phyloP scores from a whole-genome alignment of 2,888 invertebrate species.

The Tenthredo livida region DNA sequence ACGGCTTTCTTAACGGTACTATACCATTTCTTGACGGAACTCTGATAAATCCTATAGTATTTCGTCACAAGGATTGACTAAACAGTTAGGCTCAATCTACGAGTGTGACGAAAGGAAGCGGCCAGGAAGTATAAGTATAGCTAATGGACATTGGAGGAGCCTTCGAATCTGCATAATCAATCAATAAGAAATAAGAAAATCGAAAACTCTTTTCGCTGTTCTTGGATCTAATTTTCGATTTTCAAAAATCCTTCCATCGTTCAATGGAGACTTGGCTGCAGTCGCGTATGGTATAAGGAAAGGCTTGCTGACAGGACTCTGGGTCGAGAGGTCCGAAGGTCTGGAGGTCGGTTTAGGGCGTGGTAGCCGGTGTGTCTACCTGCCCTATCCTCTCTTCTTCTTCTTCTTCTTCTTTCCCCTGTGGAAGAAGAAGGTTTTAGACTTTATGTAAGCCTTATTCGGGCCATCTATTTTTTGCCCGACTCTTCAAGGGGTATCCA shows the following conservation, averaged over 20 bases:
- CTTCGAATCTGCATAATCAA: background rate
- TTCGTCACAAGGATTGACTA: background rate
- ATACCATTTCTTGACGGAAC: constrained; percentile 1
- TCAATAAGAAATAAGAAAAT: too few species aligned
- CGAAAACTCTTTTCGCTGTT: too few species aligned
- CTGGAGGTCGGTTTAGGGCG: constrained; percentile 74
- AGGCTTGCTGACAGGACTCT: constrained; percentile 47
- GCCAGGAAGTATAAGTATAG: background rate
- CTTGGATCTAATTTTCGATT: background rate
- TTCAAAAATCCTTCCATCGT: background rate
- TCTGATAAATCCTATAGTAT: background rate
- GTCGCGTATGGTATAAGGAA: background rate
- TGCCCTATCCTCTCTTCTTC: constrained; percentile 38
- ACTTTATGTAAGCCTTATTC: constrained; percentile 12
- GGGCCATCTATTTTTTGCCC: constrained; percentile 41
- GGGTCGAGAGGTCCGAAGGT: constrained; percentile 56
- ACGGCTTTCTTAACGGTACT: constrained; percentile 12
- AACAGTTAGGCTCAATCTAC: background rate
- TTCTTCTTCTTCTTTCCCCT: background rate
- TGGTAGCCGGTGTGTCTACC: constrained; percentile 62
- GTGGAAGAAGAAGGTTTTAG: background rate
- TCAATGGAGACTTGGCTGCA: constrained; percentile 9
- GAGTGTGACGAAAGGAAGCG: background rate
- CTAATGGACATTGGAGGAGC: background rate
- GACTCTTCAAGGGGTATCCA: constrained; percentile 36